Evolutionary conservation across 2,113 vertebrate species (phyloP).

Genomic region (Gallinago jamesoni): DNA sequence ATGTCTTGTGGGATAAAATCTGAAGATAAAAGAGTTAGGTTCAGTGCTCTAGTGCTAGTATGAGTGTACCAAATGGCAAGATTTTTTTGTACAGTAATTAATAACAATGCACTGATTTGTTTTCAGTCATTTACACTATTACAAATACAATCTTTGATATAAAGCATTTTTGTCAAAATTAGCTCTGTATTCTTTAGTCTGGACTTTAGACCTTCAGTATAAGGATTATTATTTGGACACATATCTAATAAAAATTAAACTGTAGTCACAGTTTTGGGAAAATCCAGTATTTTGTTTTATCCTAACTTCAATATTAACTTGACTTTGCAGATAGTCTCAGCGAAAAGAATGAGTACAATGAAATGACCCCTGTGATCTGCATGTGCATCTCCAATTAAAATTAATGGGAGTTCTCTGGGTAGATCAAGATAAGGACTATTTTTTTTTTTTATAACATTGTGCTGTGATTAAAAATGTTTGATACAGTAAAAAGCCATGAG

Average conservation of each 20-base stretch:
- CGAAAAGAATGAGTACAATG: not conserved
- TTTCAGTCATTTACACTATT: conserved; percentile 9
- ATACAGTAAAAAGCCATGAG: not conserved
- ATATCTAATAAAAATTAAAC: not conserved
- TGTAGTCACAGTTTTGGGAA: not conserved
- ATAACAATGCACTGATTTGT: not conserved
- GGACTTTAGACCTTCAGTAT: not conserved
- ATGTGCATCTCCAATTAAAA: not conserved
- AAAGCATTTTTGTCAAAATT: conserved; percentile 47
- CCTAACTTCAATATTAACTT: not conserved
- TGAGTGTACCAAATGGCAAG: not conserved
- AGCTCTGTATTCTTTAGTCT: conserved; percentile 17
- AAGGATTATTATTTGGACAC: not conserved
- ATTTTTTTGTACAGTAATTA: not conserved
- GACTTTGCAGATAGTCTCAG: conserved; percentile 29
- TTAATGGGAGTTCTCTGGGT: not conserved
- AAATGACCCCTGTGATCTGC: not conserved
- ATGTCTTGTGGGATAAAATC: conserved; percentile 1
- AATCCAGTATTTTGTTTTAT: not conserved
- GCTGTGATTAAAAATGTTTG: not conserved
- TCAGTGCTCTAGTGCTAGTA: not conserved
- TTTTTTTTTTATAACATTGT: not conserved
- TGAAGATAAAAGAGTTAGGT: not conserved
- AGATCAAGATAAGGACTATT: not conserved
- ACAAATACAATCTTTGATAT: not conserved